Conservation (phyloP, 1,140 invertebrate species). For the Scaptomyza hsui region DNA sequence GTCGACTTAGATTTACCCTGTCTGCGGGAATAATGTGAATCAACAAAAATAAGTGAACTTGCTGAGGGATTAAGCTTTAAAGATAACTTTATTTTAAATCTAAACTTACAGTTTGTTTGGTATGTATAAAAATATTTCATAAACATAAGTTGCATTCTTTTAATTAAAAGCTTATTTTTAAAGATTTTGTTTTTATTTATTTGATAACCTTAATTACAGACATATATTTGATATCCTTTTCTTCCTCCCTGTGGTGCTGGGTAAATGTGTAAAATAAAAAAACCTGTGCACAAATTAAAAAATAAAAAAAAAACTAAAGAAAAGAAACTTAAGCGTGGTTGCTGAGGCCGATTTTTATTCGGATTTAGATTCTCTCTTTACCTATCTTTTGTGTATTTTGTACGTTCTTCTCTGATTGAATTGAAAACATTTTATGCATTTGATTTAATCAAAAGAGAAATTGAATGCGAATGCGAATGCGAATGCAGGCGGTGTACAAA, state of each 20-base stretch:
- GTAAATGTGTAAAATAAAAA: conserved; percentile 22
- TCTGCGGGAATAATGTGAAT: no score
- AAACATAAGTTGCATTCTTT: no score
- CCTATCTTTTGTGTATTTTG: not conserved
- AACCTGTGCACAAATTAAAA: conserved; percentile 21
- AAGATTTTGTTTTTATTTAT: no score
- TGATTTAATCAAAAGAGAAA: conserved; percentile 82
- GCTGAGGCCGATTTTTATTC: conserved; percentile 44
- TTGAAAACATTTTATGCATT: conserved; percentile 82
- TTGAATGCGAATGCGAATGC: conserved; percentile 69
- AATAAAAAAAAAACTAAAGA: conserved; percentile 2
- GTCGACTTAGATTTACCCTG: conserved; percentile 13
- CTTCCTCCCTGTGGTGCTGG: not conserved
- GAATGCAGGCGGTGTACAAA: conserved; percentile 50
- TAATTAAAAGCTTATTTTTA: no score
- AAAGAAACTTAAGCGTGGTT: conserved; percentile 38
- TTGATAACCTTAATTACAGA: no score
- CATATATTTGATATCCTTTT: no score
- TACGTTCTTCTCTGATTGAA: conserved; percentile 60
- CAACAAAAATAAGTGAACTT: no score
- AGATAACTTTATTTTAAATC: no score
- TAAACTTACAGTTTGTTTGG: no score
- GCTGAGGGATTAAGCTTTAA: no score
- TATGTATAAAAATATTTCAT: no score
- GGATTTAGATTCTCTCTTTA: conserved; percentile 29